These are phyloP conservation scores for Lampris megalopsis DNA, from an alignment of 2,113 vertebrate genomes.

Conservation along the genomic window DNA sequence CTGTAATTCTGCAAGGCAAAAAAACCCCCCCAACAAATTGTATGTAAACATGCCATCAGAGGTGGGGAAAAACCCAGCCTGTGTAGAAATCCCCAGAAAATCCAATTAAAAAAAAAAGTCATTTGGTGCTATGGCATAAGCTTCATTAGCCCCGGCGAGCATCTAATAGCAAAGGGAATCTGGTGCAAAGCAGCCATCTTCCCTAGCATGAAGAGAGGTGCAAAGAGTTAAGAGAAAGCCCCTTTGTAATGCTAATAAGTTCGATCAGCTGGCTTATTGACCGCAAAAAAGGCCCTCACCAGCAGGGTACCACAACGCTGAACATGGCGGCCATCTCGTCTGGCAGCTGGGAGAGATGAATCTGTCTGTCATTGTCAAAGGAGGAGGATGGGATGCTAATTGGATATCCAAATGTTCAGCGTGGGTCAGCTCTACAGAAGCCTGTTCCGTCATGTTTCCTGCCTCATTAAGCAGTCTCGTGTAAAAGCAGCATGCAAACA, in stretches of 20 bases:
- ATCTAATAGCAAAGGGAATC: slow-evolving; percentile 59
- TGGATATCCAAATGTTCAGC: slow-evolving; percentile 33
- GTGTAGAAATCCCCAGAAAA: no score
- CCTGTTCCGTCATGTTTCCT: slow-evolving; percentile 3
- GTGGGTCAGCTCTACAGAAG: not conserved
- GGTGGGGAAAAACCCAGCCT: no score
- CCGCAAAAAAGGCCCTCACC: slow-evolving; percentile 66
- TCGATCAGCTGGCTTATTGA: slow-evolving; percentile 78
- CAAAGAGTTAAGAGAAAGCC: slow-evolving; percentile 58
- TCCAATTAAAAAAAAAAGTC: not conserved
- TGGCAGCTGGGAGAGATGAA: slow-evolving; percentile 28
- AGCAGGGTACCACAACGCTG: slow-evolving; percentile 66
- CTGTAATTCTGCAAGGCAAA: no score
- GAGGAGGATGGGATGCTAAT: slow-evolving; percentile 21
- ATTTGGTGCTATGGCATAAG: slow-evolving; percentile 20
- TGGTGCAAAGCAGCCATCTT: slow-evolving; percentile 50
- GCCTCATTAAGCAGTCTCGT: slow-evolving; percentile 36
- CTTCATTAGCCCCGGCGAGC: slow-evolving; percentile 64
- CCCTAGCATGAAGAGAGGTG: slow-evolving; percentile 38
- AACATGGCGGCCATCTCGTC: slow-evolving; percentile 69
- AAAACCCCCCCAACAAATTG: no score
- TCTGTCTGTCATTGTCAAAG: slow-evolving; percentile 16
- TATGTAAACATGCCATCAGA: no score
- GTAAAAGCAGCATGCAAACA: slow-evolving; percentile 16
- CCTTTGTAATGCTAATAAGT: slow-evolving; percentile 74